Evolutionary conservation across 37 sponge, comb jelly and placozoan genomes (phyloP), one percentile per base, ranked within the genome.

Genomic region (Lycopodina hypogea): DNA sequence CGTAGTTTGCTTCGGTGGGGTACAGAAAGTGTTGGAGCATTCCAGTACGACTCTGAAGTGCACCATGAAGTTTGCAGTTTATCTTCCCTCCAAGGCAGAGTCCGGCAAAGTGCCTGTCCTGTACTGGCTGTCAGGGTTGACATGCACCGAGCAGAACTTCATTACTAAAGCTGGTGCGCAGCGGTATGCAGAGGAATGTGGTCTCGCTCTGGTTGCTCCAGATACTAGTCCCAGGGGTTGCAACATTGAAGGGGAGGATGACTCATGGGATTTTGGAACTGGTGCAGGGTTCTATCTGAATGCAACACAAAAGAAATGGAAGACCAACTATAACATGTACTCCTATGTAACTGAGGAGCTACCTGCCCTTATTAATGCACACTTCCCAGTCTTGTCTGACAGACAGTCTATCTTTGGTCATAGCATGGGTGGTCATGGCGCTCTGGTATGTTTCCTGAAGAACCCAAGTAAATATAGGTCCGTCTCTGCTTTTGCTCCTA

Each of bases 391-490:
- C 3, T 65, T 85, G n/a, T 74, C 89, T 0, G 90, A 81, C 19
- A 88, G 77, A 57, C 78, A 85, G 42, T 79, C 86, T 0, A 93
- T 98, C 52, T 78, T 64, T 66, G 99, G 99, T n/a, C 96, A 98
- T 81, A 96, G 96, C 56, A 98, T 98, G 99, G 99, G 99, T 42
- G 99, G 99, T 4, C 99, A 98, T 69, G 99, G 99, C 0, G 99
- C 99, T 29, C 90, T 98, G 9, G 87, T 93, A 34, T 91, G 90
- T 72, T 82, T 90, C 29, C 78, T 98, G 57, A 93, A 93, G 74
- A 96, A 93, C 66, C 99, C 99, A 17, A 94, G 96, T 0, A 76
- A 73, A 76, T 98, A 96, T 68, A 72, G 78, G 75, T 91, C 93
- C 11, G 89, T 88, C 14, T 93, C 94, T 33, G 96, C 92, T 17